Percentiles rank a stretch among this genome's conserved stretches.
Evolutionary conservation across 2,113 vertebrate species (phyloP).

Genomic region (Panurus biarmicus): DNA sequence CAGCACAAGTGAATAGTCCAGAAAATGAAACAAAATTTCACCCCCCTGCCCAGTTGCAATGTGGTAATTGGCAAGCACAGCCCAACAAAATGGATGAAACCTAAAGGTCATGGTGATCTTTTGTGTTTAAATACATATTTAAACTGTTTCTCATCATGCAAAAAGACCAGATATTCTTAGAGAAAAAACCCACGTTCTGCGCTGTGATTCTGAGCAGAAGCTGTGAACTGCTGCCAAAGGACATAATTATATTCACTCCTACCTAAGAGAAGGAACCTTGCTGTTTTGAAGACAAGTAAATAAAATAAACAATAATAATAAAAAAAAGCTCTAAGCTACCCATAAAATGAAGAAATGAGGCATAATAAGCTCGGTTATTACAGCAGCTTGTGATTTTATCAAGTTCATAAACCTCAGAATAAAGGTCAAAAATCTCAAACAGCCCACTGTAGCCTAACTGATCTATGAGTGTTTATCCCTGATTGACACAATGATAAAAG

Average conservation of each 20-base stretch:
- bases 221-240: neutral
- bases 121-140: neutral
- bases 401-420: neutral
- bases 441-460: neutral
- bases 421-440: neutral
- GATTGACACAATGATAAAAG: neutral
- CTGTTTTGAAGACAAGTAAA: neutral
- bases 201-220: neutral
- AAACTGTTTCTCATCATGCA: neutral
- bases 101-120: neutral
- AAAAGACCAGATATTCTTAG: neutral
- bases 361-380: neutral
- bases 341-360: neutral
- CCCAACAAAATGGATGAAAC: neutral
- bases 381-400: neutral
- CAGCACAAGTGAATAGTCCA: neutral
- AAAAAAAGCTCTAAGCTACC: neutral
- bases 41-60: neutral
- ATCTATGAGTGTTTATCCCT: neutral
- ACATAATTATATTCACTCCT: neutral
- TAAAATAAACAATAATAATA: neutral
- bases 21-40: neutral
- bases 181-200: neutral
- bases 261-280: neutral
- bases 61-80: neutral